Evolutionary conservation across 2,113 vertebrate species (phyloP).

Genomic region (Melanerpes formicivorus): DNA sequence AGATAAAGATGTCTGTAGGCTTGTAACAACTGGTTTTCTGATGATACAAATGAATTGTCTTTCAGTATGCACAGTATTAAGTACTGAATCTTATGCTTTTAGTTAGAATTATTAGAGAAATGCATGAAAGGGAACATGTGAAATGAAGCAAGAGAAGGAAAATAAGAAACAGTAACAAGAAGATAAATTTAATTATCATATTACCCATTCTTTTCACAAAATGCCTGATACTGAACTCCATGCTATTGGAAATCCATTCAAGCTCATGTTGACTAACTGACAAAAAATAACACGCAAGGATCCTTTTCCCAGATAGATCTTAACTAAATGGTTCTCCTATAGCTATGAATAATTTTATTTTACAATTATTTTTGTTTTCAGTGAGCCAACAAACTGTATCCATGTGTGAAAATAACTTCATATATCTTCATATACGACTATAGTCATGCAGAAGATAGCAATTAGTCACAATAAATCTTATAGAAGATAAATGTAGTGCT

Average conservation of each 20-base stretch:
- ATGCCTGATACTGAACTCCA: not conserved
- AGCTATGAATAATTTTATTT: not conserved
- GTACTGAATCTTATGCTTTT: not conserved
- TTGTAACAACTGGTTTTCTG: not conserved
- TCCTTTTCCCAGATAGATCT: not conserved
- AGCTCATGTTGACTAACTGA: not conserved
- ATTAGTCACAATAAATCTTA: conserved; percentile 17
- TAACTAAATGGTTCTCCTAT: not conserved
- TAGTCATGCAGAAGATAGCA: not conserved
- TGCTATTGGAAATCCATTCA: not conserved
- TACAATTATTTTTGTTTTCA: not conserved
- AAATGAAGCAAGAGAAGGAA: not conserved
- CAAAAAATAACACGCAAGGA: not conserved
- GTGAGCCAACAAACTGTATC: not conserved
- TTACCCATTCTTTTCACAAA: not conserved
- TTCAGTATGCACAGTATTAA: not conserved
- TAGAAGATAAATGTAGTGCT: not conserved
- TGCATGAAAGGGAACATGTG: not conserved
- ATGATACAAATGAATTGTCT: not conserved
- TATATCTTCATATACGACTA: conserved; percentile 15
- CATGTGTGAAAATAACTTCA: not conserved
- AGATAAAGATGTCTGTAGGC: not conserved
- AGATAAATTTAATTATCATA: not conserved
- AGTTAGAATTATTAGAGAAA: not conserved
- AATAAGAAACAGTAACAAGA: not conserved